Evolutionary conservation across 2,888 invertebrate species (phyloP), one percentile per base, ranked within the genome.

Genomic region (Dryobotodes eremita): DNA sequence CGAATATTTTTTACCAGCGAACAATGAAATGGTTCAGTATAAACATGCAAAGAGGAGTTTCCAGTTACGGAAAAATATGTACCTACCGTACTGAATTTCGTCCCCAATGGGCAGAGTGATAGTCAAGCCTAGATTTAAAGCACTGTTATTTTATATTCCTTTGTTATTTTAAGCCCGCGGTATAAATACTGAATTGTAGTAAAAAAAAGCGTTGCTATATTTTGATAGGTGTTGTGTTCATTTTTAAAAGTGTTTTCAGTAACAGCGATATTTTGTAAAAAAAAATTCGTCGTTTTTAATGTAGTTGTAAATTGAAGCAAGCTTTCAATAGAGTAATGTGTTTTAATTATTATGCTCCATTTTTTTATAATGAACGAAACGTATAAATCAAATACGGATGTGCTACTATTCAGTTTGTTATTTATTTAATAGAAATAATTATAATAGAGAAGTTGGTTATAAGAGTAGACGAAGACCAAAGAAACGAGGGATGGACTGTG

Each of bases 121-220:
- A 53, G 15, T 15, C 11, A 53, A 75, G 36, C 59, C 59, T 50
- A 20, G 17, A 57, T 57, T 46, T 65, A 59, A 53, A 72, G 72
- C 59, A 17, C 23, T 17, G 55, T 70, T 36, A 36, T 79, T 65
- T 83, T 83, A 70, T 79, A 55, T 50, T 26, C 48, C 73, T 79
- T 83, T 84, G 79, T 84, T 65, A 61, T 80, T 82, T 72, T 26
- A 59, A 71, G 42, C 57, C 11, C 7, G 7, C 31, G 42, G 55
- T 57, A 20, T 6, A 53, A 70, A 53, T 36, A 68, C 23, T 61
- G 10, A 59, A 46, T 82, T 83, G 59, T 20, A 59, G 36, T 6
- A 64, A 53, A 83, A 69, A n/a, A 59, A 66, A 68, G 20, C 26
- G 6, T 5, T 81, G 31, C 17, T 23, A 17, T 15, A 6, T 73